phyloP scores from a whole-genome alignment of 2,888 invertebrate species.

The Drosophila melanosoma region DNA sequence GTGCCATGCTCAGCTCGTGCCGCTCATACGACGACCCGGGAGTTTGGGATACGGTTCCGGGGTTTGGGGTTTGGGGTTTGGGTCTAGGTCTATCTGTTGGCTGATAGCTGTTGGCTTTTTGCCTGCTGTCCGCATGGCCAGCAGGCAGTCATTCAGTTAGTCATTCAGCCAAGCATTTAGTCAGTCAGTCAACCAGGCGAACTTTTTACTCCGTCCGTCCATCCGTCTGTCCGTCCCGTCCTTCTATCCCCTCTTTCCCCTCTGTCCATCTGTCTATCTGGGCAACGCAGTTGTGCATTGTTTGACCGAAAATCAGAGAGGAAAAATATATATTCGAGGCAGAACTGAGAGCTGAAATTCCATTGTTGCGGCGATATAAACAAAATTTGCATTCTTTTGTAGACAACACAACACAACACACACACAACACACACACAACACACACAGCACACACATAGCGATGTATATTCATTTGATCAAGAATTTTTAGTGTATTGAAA shows the following conservation, averaged over 20 bases:
- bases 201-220: constrained; percentile 29
- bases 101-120: constrained; percentile 10
- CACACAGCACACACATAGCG: neutral
- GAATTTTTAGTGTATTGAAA: neutral
- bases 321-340: constrained; percentile 54
- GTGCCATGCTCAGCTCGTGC: constrained; percentile 50
- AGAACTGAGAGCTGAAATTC: constrained; percentile 68
- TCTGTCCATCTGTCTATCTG: constrained; percentile 10
- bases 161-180: constrained; percentile 64
- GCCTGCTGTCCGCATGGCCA: constrained; percentile 33
- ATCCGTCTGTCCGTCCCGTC: constrained; percentile 3
- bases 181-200: constrained; percentile 60
- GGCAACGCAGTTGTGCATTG: constrained; percentile 51
- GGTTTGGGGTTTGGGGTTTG: constrained; percentile 1
- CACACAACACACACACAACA: neutral
- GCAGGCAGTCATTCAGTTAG: constrained; percentile 61
- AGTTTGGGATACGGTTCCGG: too few species aligned
- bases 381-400: constrained; percentile 74
- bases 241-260: too few species aligned
- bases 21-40: constrained; percentile 17
- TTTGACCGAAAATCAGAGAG: constrained; percentile 58
- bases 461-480: constrained; percentile 7
- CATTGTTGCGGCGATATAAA: constrained; percentile 77
- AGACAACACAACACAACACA: constrained; percentile 14
- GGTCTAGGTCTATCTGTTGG: constrained; percentile 23